A percentile compares a stretch with the other conserved stretches of the same genome.
Conservation (phyloP, 2,113 vertebrate species). For the Tor tambroides region DNA sequence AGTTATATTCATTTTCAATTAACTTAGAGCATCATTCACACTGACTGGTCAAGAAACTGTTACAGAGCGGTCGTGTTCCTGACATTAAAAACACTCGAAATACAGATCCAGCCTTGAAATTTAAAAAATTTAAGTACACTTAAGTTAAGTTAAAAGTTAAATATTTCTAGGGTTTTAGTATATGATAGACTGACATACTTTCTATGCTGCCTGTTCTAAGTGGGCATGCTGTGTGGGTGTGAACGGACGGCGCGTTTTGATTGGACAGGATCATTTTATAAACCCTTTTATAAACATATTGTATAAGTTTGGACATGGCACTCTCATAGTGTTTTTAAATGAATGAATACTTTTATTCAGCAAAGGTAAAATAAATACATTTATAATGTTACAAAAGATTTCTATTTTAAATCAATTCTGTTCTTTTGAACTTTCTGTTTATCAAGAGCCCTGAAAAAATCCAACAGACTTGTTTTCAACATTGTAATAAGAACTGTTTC, state of each 20-base stretch:
- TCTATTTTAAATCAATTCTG: not conserved
- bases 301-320: not conserved
- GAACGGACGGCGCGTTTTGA: conserved; percentile 52
- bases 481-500: not conserved
- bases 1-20: not conserved
- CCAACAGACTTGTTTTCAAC: not conserved
- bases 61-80: not conserved
- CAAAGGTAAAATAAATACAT: not conserved
- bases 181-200: not conserved
- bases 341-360: too few species aligned
- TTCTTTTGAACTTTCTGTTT: not conserved
- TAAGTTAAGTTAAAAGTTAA: not conserved
- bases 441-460: not conserved
- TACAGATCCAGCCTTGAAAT: not conserved
- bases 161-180: not conserved
- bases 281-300: not conserved
- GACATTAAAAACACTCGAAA: not conserved
- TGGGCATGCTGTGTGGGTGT: conserved; percentile 22
- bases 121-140: not conserved
- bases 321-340: too few species aligned
- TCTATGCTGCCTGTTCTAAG: not conserved
- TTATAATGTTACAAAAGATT: not conserved
- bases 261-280: conserved; percentile 57
- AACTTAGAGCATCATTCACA: not conserved
- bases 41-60: not conserved